A percentile compares a stretch with the other conserved stretches of the same genome.
Conservation (phyloP, 2,113 vertebrate species). For the Prinia subflava region DNA sequence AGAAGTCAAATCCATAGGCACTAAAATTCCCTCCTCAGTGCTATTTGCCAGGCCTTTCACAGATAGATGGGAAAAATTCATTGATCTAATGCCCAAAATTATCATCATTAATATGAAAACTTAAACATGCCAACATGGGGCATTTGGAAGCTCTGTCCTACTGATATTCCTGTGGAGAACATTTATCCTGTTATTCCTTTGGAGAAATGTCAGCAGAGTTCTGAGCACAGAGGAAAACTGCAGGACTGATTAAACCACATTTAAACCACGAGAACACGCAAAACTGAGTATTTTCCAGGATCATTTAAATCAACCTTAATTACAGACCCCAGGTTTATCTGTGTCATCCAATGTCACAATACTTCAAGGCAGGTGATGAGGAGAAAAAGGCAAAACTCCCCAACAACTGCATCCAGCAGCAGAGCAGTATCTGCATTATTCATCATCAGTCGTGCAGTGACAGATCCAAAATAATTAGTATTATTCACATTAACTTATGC, state of each 20-base stretch:
- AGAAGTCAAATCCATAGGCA: neutral
- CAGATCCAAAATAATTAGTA: constrained; percentile 57
- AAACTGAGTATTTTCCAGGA: neutral
- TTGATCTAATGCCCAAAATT: neutral
- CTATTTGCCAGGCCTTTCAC: neutral
- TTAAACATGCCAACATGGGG: neutral
- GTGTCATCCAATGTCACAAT: constrained; percentile 48
- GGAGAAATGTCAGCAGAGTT: neutral
- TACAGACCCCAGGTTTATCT: neutral
- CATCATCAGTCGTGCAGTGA: constrained; percentile 41
- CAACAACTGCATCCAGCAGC: neutral
- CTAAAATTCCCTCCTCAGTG: neutral
- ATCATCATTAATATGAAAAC: neutral
- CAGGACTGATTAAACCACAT: neutral
- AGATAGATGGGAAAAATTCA: neutral
- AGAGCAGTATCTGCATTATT: constrained; percentile 58
- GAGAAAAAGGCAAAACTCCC: neutral
- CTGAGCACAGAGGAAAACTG: neutral
- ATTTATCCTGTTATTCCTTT: neutral
- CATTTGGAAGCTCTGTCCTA: neutral
- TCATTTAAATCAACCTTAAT: constrained; percentile 30
- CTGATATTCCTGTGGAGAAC: neutral
- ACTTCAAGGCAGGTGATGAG: constrained; percentile 29
- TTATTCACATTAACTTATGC: constrained; percentile 38
- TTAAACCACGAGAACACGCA: neutral